Percentiles rank a stretch among this genome's conserved stretches.
Conservation (phyloP, 1,140 invertebrate species). For the Drosophila oshimai region DNA sequence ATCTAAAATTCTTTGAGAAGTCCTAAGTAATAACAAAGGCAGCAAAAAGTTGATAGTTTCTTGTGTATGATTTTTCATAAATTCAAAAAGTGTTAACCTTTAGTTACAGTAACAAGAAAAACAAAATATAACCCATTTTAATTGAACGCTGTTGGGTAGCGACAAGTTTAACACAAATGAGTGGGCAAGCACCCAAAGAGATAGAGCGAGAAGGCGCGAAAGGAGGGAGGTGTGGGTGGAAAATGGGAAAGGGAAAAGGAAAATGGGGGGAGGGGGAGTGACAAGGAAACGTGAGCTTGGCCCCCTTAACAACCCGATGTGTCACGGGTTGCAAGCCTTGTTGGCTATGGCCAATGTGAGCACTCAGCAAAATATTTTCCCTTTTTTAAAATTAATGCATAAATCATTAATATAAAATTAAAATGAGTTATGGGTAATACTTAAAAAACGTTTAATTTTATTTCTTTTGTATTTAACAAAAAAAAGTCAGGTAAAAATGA, state of each 20-base stretch:
- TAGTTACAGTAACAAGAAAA: neutral
- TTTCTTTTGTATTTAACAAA: neutral
- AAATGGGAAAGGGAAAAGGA: too few relatives aligned
- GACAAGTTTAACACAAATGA: slow-evolving; percentile 64
- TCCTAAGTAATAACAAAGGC: too few relatives aligned
- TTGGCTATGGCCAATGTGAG: slow-evolving; percentile 13
- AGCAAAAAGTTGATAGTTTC: too few relatives aligned
- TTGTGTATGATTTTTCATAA: neutral
- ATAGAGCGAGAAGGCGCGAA: neutral
- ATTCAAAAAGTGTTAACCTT: neutral
- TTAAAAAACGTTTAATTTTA: neutral
- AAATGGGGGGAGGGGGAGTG: too few relatives aligned
- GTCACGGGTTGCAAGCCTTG: slow-evolving; percentile 23
- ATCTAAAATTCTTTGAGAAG: too few relatives aligned
- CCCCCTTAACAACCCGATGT: slow-evolving; percentile 15
- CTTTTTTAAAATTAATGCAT: neutral
- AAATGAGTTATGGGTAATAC: too few relatives aligned
- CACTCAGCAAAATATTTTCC: neutral
- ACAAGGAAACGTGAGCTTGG: slow-evolving; percentile 50
- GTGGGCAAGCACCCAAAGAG: slow-evolving; percentile 33
- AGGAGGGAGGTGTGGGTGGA: neutral
- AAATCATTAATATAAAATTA: neutral
- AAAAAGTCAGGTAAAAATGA: neutral
- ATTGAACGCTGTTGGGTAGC: slow-evolving; percentile 24
- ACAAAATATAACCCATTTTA: slow-evolving; percentile 3